Base-by-base conservation (phyloP, 1,140 invertebrate genomes). In the Drosophila chauvacae region DNA sequence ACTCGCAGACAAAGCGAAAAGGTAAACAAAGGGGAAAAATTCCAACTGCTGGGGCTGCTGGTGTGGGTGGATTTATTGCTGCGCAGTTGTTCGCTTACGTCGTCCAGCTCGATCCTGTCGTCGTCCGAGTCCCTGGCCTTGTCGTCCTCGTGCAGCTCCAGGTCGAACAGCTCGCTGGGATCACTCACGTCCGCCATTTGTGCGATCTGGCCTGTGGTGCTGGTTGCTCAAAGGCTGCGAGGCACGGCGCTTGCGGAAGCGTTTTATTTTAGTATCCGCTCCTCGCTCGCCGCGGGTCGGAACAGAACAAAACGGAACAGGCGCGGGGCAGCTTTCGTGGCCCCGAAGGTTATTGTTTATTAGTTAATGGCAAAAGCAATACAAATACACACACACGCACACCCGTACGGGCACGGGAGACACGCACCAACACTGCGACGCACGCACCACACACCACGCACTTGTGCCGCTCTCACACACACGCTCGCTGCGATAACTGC, bases 41-140 rank as follows among this genome's bases (percentile, higher is more conserved):
- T 61, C 28, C 58, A 30, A 42, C 35, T 39, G 50, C 44, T 63
- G 30, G n/a, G n/a, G 50, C 30, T 42, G 26, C 28, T 47, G 41
- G 18, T 48, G 53, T 18, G 37, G 28, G 57, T 48, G 33, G 44
- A 74, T 60, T 70, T 61, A 59, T 58, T 72, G 63, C 65, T 90
- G 85, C 85, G 85, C 64, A 88, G 86, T 80, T 84, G 30, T 26
- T 50, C 44, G 86, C 77, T 94, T 94, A 96, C 96, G 95, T 96
- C 96, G 92, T 96, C 96, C 77, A 96, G 94, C 92, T 97, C 96
- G 91, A 97, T 96, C 84, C 95, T 96, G 93, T 98, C 97, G 90
- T 97, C 96, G 86, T 97, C 96, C 47, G 96, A 96, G 91, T 97
- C 96, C 81, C 95, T 95, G 70, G 95, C 94, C 75, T 94, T 94